Percentiles rank a stretch among this genome's conserved stretches.
These are phyloP conservation scores for Cynopterus brachyotis DNA, from an alignment of 2,113 vertebrate genomes.

Conservation along the genomic window DNA sequence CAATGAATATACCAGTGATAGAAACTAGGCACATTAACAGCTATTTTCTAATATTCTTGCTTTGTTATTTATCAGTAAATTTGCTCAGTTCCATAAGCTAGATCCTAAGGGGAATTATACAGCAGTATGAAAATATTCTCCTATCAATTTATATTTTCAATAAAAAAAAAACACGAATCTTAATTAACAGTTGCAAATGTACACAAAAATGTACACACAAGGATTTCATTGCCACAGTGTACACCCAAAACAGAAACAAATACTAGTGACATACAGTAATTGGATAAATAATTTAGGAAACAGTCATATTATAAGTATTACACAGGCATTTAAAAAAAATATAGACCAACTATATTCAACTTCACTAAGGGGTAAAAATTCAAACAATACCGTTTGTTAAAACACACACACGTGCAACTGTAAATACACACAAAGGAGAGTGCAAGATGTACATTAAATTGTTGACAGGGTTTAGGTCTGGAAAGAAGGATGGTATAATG, in stretches of 20 bases:
- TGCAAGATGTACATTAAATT: background rate
- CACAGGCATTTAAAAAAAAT: background rate
- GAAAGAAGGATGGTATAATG: background rate
- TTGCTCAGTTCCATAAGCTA: background rate
- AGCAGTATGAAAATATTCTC: background rate
- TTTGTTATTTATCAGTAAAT: background rate
- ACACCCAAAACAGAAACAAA: background rate
- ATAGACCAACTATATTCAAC: background rate
- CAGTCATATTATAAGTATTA: background rate
- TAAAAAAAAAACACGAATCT: background rate
- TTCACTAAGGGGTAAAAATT: background rate
- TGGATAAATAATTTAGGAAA: background rate
- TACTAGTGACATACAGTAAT: background rate
- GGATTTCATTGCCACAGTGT: background rate
- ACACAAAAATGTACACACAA: background rate
- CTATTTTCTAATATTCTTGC: background rate
- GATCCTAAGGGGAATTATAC: background rate
- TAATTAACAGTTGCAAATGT: background rate
- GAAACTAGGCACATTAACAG: background rate
- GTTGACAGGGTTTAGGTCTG: background rate
- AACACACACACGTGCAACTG: background rate
- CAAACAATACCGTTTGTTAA: background rate
- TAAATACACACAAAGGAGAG: background rate
- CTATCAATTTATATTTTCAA: background rate
- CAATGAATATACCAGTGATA: background rate